Conservation (phyloP, 2,888 invertebrate species). For the Drosophila imparisetae region DNA sequence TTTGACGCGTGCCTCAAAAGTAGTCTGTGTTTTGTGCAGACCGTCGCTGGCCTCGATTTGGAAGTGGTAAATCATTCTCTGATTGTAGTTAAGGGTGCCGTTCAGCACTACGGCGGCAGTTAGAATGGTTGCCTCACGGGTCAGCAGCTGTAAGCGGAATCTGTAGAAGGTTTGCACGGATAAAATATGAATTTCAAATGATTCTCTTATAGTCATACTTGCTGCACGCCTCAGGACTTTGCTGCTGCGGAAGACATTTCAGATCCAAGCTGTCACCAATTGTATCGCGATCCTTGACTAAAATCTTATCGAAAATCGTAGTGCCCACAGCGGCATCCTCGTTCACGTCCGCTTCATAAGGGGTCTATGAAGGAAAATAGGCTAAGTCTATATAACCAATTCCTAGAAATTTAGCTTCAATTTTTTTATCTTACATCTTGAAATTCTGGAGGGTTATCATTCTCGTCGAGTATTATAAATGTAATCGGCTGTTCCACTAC, state of each 20-base stretch:
- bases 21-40: slow-evolving; percentile 89
- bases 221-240: slow-evolving; percentile 83
- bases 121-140: slow-evolving; percentile 87
- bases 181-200: not conserved
- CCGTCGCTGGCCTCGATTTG: slow-evolving; percentile 92
- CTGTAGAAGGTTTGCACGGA: slow-evolving; percentile 46
- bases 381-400: not conserved
- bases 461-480: slow-evolving; percentile 94
- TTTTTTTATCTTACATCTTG: slow-evolving; percentile 86
- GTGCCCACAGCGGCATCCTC: slow-evolving; percentile 91
- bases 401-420: no score
- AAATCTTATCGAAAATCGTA: slow-evolving; percentile 89
- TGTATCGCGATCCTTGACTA: slow-evolving; percentile 91
- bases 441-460: slow-evolving; percentile 94
- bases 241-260: slow-evolving; percentile 86
- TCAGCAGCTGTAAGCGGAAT: slow-evolving; percentile 80
- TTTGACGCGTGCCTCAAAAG: slow-evolving; percentile 91
- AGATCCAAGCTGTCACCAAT: slow-evolving; percentile 93
- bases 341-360: slow-evolving; percentile 91
- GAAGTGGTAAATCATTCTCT: slow-evolving; percentile 91
- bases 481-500: slow-evolving; percentile 91
- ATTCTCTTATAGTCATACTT: slow-evolving; percentile 68
- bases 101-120: slow-evolving; percentile 90
- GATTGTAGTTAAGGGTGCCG: slow-evolving; percentile 90
- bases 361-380: slow-evolving; percentile 86